These are phyloP conservation scores for Drosophila sproati DNA, from an alignment of 1,140 invertebrate species.

Conservation along the genomic window DNA sequence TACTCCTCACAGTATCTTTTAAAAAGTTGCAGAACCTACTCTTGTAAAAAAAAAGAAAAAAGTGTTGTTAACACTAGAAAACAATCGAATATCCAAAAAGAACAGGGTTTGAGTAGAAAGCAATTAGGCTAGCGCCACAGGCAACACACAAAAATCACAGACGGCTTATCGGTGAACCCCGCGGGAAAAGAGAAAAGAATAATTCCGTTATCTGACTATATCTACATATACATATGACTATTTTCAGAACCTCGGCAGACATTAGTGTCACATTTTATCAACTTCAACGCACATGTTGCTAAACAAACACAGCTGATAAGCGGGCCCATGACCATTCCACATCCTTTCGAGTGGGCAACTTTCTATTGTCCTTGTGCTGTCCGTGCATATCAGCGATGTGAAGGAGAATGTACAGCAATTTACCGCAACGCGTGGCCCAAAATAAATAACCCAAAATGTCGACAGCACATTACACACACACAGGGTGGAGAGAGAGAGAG, in stretches of 20 bases:
- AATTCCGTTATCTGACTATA: conserved; percentile 31
- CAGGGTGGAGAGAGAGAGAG: neutral
- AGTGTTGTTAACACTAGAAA: too few relatives aligned
- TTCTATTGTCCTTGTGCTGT: conserved; percentile 30
- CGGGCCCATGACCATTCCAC: conserved; percentile 40
- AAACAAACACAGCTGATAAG: conserved; percentile 55
- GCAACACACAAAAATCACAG: conserved; percentile 3
- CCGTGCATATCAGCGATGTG: neutral
- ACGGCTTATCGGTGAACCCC: neutral
- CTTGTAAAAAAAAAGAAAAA: too few relatives aligned
- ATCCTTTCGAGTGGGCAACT: conserved; percentile 4
- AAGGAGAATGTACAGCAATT: conserved; percentile 14
- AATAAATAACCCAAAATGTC: conserved; percentile 60
- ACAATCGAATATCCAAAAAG: too few relatives aligned
- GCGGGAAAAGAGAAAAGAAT: neutral
- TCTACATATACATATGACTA: conserved; percentile 17
- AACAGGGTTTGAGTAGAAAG: too few relatives aligned
- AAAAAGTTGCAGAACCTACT: too few relatives aligned
- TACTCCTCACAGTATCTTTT: too few relatives aligned
- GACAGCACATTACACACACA: conserved; percentile 62
- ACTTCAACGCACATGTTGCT: conserved; percentile 27
- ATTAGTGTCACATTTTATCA: conserved; percentile 36
- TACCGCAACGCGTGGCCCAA: conserved; percentile 43
- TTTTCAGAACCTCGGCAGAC: neutral
- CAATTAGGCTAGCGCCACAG: too few relatives aligned